phyloP scores from a whole-genome alignment of 1,140 invertebrate species.

The Platyura marginata region DNA sequence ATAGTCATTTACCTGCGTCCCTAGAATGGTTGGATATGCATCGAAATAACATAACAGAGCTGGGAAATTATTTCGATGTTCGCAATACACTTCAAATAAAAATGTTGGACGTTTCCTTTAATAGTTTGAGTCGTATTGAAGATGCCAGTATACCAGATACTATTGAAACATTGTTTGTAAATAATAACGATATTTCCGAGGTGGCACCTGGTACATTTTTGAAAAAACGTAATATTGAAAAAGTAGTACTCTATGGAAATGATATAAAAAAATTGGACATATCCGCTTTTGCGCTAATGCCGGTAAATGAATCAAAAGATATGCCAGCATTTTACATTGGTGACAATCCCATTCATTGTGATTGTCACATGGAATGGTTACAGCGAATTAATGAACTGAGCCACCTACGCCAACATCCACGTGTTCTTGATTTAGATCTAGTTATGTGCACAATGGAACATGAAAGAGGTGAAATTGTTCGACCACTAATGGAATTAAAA shows the following conservation, averaged over 20 bases:
- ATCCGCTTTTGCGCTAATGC: constrained; percentile 43
- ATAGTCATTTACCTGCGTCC: constrained; percentile 40
- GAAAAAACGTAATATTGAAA: constrained; percentile 43
- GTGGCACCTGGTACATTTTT: constrained; percentile 55
- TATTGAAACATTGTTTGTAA: constrained; percentile 53
- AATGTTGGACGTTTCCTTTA: constrained; percentile 56
- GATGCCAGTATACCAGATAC: constrained; percentile 49
- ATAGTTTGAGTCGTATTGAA: constrained; percentile 44
- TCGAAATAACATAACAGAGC: constrained; percentile 41
- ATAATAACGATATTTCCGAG: constrained; percentile 51
- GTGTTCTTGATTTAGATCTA: constrained; percentile 66
- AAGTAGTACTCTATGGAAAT: constrained; percentile 59
- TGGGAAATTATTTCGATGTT: constrained; percentile 45
- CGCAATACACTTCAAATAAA: constrained; percentile 43
- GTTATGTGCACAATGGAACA: constrained; percentile 66
- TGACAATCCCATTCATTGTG: constrained; percentile 63
- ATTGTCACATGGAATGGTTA: constrained; percentile 75
- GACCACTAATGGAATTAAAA: constrained; percentile 57
- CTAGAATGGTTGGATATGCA: constrained; percentile 53
- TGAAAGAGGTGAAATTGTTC: constrained; percentile 38
- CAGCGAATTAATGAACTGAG: constrained; percentile 51
- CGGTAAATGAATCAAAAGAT: constrained; percentile 40
- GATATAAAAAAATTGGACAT: constrained; percentile 52
- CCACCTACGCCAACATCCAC: constrained; percentile 53
- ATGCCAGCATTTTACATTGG: constrained; percentile 61